Evolutionary conservation across 2,797 vertebrate genomes (phyloP).

Genomic region (Micromesistius poutassou): DNA sequence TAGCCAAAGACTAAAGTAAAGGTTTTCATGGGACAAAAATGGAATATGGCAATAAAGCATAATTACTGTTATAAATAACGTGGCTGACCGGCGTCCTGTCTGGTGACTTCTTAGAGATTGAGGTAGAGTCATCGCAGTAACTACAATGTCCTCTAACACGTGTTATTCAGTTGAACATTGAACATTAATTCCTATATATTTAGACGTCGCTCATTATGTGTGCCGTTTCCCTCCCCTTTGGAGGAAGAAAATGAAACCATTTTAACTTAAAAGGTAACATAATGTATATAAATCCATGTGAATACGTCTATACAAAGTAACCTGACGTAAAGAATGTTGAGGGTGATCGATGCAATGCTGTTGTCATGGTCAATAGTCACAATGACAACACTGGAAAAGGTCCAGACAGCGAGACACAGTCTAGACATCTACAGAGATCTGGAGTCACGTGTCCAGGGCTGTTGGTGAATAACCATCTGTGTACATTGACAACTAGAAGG

Average conservation of each 20-base stretch:
- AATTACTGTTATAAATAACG: constrained; percentile 23
- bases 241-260: background rate
- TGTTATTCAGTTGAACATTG: background rate
- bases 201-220: background rate
- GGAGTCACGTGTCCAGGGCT: background rate
- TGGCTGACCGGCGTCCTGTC: constrained; percentile 10
- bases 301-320: background rate
- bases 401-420: no score
- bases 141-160: background rate
- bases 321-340: background rate
- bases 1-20: constrained; percentile 26
- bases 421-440: background rate
- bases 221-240: background rate
- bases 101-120: background rate
- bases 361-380: no score
- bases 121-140: background rate
- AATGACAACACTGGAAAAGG: no score
- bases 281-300: background rate
- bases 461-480: background rate
- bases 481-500: background rate
- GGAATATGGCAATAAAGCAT: constrained; percentile 57
- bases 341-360: background rate
- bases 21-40: constrained; percentile 18
- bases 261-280: background rate
- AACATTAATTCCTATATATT: background rate